phyloP scores from a whole-genome alignment of 2,797 vertebrate genomes.

The Huso huso region DNA sequence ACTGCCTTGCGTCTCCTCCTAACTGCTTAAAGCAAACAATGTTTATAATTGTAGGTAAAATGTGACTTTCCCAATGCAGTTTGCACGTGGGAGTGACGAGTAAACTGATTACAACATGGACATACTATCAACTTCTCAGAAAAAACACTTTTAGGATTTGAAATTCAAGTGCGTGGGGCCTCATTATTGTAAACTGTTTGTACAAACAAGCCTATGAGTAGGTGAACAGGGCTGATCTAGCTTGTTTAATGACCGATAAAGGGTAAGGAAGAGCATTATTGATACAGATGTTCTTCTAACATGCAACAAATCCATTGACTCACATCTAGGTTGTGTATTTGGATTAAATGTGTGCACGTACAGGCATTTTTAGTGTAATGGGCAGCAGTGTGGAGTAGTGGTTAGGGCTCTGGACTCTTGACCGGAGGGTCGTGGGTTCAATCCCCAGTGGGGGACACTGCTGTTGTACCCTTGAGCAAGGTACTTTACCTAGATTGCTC shows the following conservation, averaged over 20 bases:
- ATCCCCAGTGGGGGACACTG: no score
- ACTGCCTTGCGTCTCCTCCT: no score
- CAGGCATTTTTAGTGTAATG: background rate
- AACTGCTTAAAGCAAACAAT: no score
- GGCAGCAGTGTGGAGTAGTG: no score
- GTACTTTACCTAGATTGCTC: no score
- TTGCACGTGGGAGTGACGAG: conserved; percentile 34
- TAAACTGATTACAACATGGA: conserved; percentile 27
- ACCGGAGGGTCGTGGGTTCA: no score
- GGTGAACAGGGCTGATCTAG: conserved; percentile 31
- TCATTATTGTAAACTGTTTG: conserved; percentile 47
- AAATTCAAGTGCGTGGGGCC: conserved; percentile 38
- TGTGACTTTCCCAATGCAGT: background rate
- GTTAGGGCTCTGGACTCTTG: no score
- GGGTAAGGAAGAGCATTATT: conserved; percentile 24
- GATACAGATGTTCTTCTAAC: conserved; percentile 10
- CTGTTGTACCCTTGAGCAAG: no score
- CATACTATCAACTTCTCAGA: conserved; percentile 35
- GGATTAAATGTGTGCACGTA: background rate
- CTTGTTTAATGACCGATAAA: conserved; percentile 24
- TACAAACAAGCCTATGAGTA: conserved; percentile 28
- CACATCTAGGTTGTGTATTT: background rate
- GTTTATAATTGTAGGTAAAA: no score
- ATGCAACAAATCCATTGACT: background rate
- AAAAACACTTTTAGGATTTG: conserved; percentile 32